Base-by-base conservation (phyloP, 1,140 invertebrate species). In the Megalopta genalis region DNA sequence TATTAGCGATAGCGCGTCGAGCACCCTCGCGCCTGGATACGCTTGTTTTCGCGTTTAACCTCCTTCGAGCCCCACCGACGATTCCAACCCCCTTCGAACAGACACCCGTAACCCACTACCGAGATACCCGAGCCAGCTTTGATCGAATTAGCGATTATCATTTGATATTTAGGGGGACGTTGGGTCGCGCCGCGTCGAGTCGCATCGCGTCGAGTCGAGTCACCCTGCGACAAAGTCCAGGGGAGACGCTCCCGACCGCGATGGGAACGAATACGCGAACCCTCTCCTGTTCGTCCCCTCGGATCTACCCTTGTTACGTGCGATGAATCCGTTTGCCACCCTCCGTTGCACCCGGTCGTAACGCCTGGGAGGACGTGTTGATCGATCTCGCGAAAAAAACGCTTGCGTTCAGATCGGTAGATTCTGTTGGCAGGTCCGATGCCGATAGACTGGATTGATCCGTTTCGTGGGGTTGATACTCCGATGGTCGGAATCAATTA, bases 1-100 rank as follows among this genome's bases (percentile, higher is more conserved):
- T 89, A 91, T 92, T 90, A 92, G 88, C 79, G 86, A 89, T 86
- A 69, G 68, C 77, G 63, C 82, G 87, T 84, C 75, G 81, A 84
- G 88, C 84, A 84, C 86, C 89, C 88, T 89, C 46, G 75, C 72
- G 87, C 81, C 77, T 81, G 76, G 80, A 85, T 81, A 84, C 87
- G 87, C 88, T 86, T 88, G 87, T 89, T 89, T 89, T 88, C 83
- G 81, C 83, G 86, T 89, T 86, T 84, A 85, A 86, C 82, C 82
- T 68, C 54, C 83, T 70, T 46, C 75, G 67, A 71, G 37, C 32
- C 70, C 66, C 49, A n/a, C 60, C 16, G 8, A 10, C 75, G 25
- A 59, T 70, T 39, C 66, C 42, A 42, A 23, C 18, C 60, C 49
- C 16, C 49, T 52, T 52, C 18, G 18, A 21, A 21, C 54, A 42